These are phyloP conservation scores for Drosophila meridiana DNA, from an alignment of 2,888 invertebrate genomes.

Conservation along the genomic window DNA sequence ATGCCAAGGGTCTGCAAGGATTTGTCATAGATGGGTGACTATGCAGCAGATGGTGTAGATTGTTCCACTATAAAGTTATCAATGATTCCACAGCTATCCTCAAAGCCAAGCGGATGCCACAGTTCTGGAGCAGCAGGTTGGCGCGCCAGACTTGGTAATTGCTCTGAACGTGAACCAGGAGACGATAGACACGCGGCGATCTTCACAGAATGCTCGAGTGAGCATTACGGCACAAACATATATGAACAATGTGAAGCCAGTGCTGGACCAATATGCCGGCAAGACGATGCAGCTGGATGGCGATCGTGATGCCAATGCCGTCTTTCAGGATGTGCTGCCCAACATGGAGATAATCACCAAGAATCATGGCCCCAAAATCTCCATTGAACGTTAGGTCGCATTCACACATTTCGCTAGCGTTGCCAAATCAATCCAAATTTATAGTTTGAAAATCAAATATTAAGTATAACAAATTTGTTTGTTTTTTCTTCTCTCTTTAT, in stretches of 20 bases:
- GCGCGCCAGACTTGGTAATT: conserved; percentile 88
- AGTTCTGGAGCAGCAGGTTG: conserved; percentile 91
- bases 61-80: not conserved
- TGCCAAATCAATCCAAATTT: conserved; percentile 38
- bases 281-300: conserved; percentile 93
- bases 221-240: conserved; percentile 90
- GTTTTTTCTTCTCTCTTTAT: conserved; percentile 3
- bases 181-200: conserved; percentile 92
- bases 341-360: conserved; percentile 86
- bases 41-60: not conserved
- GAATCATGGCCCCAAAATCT: conserved; percentile 35
- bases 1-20: conserved; percentile 88
- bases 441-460: conserved; percentile 3
- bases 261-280: conserved; percentile 91
- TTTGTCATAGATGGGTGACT: conserved; percentile 92
- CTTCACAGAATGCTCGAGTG: not conserved
- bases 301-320: conserved; percentile 89
- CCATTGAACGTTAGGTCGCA: conserved; percentile 16
- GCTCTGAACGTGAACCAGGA: conserved; percentile 94
- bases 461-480: not conserved
- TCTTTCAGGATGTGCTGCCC: conserved; percentile 90
- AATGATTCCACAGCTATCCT: conserved; percentile 87
- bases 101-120: conserved; percentile 93
- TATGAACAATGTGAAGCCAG: conserved; percentile 93
- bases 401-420: not conserved